Percentiles rank a stretch among this genome's conserved stretches.
phyloP scores from a whole-genome alignment of 2,888 invertebrate genomes.

The Spialia ferax region DNA sequence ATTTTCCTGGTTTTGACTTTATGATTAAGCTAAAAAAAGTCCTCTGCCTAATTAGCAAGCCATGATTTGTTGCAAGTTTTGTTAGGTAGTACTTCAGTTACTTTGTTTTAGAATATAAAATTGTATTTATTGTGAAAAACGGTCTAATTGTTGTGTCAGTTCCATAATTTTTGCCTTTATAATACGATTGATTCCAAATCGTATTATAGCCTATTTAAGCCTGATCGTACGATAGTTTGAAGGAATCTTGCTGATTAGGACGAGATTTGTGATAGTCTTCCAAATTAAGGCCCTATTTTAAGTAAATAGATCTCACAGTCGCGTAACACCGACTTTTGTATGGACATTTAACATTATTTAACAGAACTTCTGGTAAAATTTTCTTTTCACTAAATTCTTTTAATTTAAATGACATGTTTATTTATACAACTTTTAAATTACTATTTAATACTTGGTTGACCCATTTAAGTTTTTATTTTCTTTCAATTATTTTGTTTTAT shows the following conservation, averaged over 20 bases:
- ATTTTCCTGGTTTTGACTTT: background rate
- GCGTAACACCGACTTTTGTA: background rate
- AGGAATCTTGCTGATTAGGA: background rate
- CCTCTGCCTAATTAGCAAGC: constrained; percentile 7
- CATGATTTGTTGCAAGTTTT: background rate
- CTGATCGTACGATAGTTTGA: background rate
- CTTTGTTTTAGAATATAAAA: too few relatives aligned
- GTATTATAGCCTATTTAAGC: background rate
- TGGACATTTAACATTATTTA: constrained; percentile 42
- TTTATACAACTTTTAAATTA: too few relatives aligned
- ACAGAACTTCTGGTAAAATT: background rate
- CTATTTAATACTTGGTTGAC: background rate
- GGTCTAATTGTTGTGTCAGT: background rate
- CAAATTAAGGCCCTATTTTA: constrained; percentile 65
- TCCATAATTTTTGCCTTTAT: background rate
- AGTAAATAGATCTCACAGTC: constrained; percentile 64
- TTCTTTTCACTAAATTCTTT: background rate
- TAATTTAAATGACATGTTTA: too few relatives aligned
- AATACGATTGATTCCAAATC: too few relatives aligned
- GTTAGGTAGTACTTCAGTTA: too few relatives aligned
- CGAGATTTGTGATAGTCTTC: constrained; percentile 57
- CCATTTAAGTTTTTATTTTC: background rate
- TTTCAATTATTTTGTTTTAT: background rate
- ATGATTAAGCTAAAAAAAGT: background rate
- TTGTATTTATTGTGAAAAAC: too few relatives aligned